These are phyloP conservation scores for Ibycter americanus DNA, from an alignment of 2,797 vertebrate genomes.

Conservation along the genomic window DNA sequence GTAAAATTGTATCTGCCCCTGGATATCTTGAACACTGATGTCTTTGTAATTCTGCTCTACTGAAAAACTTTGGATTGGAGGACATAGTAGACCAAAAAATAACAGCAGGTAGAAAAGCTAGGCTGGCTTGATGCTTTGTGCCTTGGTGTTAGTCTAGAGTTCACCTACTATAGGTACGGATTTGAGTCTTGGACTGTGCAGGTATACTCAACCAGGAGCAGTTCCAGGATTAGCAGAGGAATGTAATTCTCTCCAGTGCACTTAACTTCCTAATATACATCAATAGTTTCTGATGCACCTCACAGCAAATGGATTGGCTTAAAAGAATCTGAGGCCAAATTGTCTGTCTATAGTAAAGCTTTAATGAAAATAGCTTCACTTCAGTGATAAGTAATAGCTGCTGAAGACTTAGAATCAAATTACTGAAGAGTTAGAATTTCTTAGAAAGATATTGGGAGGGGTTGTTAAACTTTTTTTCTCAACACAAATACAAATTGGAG, in stretches of 20 bases:
- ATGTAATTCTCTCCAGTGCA: neutral
- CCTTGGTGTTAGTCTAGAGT: neutral
- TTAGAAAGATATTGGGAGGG: neutral
- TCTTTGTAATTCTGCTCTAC: neutral
- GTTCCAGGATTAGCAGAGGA: neutral
- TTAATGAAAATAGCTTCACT: neutral
- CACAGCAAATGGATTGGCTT: neutral
- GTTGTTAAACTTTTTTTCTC: neutral
- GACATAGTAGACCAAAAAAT: neutral
- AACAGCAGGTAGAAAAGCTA: neutral
- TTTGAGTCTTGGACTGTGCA: neutral
- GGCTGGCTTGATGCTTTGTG: neutral
- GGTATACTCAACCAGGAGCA: neutral
- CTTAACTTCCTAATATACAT: neutral
- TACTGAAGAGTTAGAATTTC: neutral
- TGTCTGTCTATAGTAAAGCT: neutral
- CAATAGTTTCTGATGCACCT: neutral
- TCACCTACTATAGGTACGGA: neutral
- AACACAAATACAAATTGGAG: neutral
- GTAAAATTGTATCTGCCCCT: neutral
- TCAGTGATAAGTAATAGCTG: neutral
- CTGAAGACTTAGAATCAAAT: neutral
- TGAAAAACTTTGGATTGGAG: neutral
- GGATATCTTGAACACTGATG: neutral
- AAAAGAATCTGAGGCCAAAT: neutral